A percentile compares a stretch with the other conserved stretches of the same genome.
These are phyloP conservation scores for Turritopsis rubra DNA, from an alignment of 30 jellyfish, hydroid and myxozoan genomes.

Conservation along the genomic window DNA sequence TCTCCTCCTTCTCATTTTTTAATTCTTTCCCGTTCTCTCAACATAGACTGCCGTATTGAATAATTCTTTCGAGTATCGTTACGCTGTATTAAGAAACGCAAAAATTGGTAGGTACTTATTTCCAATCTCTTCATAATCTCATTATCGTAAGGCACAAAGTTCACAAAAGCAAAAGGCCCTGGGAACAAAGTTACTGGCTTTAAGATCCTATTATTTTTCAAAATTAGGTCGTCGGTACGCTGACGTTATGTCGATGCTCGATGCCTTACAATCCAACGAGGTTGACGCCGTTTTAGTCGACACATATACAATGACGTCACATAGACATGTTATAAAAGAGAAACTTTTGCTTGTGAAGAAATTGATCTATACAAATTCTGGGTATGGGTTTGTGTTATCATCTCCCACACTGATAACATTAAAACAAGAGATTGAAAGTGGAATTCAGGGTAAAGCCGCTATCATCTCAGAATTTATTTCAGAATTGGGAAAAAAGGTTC, in stretches of 20 bases:
- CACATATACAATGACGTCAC: conserved; percentile 32
- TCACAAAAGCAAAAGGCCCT: too few relatives aligned
- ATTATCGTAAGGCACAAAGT: too few relatives aligned
- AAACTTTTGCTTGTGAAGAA: conserved; percentile 32
- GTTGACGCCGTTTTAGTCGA: conserved; percentile 39
- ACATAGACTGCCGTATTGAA: conserved; percentile 53
- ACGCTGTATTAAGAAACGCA: conserved; percentile 50
- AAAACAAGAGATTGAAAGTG: conserved; percentile 3
- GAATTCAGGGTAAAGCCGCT: neutral
- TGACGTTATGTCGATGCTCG: conserved; percentile 28
- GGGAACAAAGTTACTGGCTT: too few relatives aligned
- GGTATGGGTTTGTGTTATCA: conserved; percentile 54
- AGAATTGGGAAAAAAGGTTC: neutral
- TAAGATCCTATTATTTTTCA: too few relatives aligned
- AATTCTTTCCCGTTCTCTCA: neutral
- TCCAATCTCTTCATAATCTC: neutral
- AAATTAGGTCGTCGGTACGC: conserved; percentile 3
- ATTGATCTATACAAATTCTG: conserved; percentile 36
- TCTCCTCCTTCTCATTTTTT: neutral
- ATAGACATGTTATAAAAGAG: conserved; percentile 14
- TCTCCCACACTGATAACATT: conserved; percentile 8
- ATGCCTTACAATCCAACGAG: conserved; percentile 32
- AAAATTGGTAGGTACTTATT: conserved; percentile 21
- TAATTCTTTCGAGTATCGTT: conserved; percentile 47
- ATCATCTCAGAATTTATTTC: conserved; percentile 5